phyloP scores from a whole-genome alignment of 2,888 invertebrate species.

The Drosophila robusta region DNA sequence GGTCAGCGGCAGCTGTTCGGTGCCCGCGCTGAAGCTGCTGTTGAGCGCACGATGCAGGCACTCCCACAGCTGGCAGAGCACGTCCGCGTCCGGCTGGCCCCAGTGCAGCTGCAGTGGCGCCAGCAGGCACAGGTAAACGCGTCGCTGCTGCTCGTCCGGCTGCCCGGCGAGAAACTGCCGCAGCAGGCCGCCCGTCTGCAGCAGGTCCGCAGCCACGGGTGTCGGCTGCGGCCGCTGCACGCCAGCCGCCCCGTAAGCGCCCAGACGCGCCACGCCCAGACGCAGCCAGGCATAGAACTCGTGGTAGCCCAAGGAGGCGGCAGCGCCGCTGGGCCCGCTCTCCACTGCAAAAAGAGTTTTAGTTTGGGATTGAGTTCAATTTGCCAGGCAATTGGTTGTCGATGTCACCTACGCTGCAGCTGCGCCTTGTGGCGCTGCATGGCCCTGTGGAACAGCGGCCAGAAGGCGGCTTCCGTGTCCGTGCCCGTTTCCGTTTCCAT shows the following conservation, averaged over 20 bases:
- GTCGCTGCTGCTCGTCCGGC: slow-evolving; percentile 85
- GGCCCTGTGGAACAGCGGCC: slow-evolving; percentile 85
- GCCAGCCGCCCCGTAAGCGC: slow-evolving; percentile 83
- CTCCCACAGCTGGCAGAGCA: slow-evolving; percentile 87
- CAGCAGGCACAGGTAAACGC: slow-evolving; percentile 85
- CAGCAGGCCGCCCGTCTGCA: slow-evolving; percentile 60
- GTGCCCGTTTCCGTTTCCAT: not conserved
- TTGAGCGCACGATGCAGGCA: slow-evolving; percentile 87
- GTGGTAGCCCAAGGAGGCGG: slow-evolving; percentile 54
- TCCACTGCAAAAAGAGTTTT: slow-evolving; percentile 18
- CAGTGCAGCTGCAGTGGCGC: slow-evolving; percentile 85
- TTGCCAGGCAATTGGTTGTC: not conserved
- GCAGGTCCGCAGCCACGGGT: slow-evolving; percentile 24
- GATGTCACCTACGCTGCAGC: slow-evolving; percentile 33
- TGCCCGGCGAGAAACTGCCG: slow-evolving; percentile 85
- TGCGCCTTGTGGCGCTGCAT: slow-evolving; percentile 76
- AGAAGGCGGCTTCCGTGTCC: slow-evolving; percentile 81
- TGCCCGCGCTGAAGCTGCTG: slow-evolving; percentile 86
- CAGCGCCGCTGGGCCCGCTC: slow-evolving; percentile 7
- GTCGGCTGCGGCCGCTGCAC: slow-evolving; percentile 35
- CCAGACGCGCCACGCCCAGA: slow-evolving; percentile 85
- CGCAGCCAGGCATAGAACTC: slow-evolving; percentile 85
- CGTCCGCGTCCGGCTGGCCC: slow-evolving; percentile 85
- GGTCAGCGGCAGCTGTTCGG: slow-evolving; percentile 85
- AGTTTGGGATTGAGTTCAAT: not conserved